These are phyloP conservation scores for Tyrannus savana DNA, from an alignment of 2,113 vertebrate species.

Conservation along the genomic window DNA sequence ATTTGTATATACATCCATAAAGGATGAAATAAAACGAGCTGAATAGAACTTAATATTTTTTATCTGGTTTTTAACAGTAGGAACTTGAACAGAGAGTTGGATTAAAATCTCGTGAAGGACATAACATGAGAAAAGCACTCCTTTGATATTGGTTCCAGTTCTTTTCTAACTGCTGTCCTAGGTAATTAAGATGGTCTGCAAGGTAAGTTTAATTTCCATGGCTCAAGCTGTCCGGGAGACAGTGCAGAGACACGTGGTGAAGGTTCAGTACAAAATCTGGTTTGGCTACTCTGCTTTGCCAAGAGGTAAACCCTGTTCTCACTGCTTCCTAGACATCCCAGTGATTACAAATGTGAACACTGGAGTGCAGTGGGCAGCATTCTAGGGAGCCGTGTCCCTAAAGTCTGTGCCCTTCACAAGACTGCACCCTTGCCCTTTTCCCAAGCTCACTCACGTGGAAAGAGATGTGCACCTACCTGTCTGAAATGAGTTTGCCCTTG, in stretches of 20 bases:
- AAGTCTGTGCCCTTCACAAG: background rate
- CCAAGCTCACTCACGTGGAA: accelerated
- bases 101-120: background rate
- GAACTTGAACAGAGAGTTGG: background rate
- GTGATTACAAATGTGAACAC: background rate
- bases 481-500: background rate
- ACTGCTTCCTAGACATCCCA: background rate
- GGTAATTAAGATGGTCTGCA: background rate
- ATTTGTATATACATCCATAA: background rate
- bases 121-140: background rate
- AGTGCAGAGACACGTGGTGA: background rate
- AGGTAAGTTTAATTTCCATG: background rate
- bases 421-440: background rate
- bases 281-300: background rate
- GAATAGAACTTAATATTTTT: background rate
- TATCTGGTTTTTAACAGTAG: background rate
- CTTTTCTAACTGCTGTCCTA: background rate
- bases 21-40: slow-evolving; percentile 25
- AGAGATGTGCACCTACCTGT: background rate
- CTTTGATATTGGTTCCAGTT: background rate
- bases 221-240: background rate
- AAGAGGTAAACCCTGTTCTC: background rate
- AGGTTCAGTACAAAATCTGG: background rate
- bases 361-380: accelerated
- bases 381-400: background rate